Percentiles rank a stretch among this genome's conserved stretches.
Evolutionary conservation across 2,888 invertebrate genomes (phyloP).

Genomic region (Rhagonycha lutea): DNA sequence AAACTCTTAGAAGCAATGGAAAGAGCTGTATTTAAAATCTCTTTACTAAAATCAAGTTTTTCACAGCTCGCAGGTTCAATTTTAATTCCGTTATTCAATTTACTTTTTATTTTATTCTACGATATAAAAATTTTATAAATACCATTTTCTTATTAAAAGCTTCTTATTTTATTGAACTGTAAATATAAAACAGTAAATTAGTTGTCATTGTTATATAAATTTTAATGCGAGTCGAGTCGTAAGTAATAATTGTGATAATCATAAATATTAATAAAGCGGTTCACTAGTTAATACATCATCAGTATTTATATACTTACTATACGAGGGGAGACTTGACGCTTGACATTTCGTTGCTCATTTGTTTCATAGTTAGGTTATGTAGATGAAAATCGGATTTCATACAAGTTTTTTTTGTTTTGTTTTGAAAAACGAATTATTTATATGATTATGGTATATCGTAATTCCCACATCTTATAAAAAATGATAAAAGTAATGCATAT

Average conservation of each 20-base stretch:
- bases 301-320: not conserved
- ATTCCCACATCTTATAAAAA: not conserved
- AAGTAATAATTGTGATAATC: not conserved
- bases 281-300: not conserved
- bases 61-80: constrained; percentile 25
- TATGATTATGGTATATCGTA: not conserved
- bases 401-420: not conserved
- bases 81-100: constrained; percentile 30
- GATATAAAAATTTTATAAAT: not conserved
- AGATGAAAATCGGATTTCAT: too few relatives aligned
- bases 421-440: not conserved
- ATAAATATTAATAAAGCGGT: not conserved
- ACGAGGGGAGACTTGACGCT: not conserved
- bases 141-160: not conserved
- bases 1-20: constrained; percentile 14
- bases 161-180: not conserved
- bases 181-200: not conserved
- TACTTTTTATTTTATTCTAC: constrained; percentile 18
- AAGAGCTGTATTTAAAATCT: constrained; percentile 19
- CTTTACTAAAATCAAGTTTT: constrained; percentile 16
- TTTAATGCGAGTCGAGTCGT: not conserved
- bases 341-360: not conserved
- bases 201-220: not conserved
- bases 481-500: not conserved
- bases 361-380: not conserved